These are phyloP conservation scores for Phortica magna DNA, from an alignment of 2,888 invertebrate species.

Conservation along the genomic window DNA sequence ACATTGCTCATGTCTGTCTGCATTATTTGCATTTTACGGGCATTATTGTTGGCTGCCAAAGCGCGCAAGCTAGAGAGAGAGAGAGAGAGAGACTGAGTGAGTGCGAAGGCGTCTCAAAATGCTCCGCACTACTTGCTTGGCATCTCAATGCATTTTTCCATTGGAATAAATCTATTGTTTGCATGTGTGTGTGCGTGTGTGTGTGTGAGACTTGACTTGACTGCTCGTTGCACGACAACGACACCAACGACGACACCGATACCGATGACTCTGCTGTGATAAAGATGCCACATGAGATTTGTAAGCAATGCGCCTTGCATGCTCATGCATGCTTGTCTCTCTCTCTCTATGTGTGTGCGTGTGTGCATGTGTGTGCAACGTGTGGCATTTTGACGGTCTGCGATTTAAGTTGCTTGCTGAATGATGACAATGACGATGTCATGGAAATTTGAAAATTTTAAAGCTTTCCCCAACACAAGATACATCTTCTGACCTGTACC, in stretches of 20 bases:
- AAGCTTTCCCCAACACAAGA: not conserved
- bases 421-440: conserved; percentile 8
- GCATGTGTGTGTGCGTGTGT: conserved; percentile 46
- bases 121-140: not conserved
- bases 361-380: conserved; percentile 12
- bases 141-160: conserved; percentile 63
- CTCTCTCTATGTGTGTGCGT: not conserved
- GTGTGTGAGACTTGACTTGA: conserved; percentile 33
- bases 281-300: conserved; percentile 50
- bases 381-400: conserved; percentile 33
- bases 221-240: not conserved
- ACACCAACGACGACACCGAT: conserved; percentile 22
- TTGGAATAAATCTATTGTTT: conserved; percentile 72
- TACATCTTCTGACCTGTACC: not conserved
- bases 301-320: not conserved
- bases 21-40: conserved; percentile 72
- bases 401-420: conserved; percentile 11
- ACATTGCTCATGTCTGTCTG: conserved; percentile 39
- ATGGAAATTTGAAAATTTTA: conserved; percentile 24
- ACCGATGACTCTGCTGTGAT: conserved; percentile 58
- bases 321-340: not conserved
- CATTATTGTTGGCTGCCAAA: conserved; percentile 48
- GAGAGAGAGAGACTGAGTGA: not conserved
- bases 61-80: conserved; percentile 50
- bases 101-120: no score